Evolutionary conservation across 2,113 vertebrate genomes (phyloP), one percentile per base, ranked within the genome.

Genomic region (Poeciliopsis retropinna): DNA sequence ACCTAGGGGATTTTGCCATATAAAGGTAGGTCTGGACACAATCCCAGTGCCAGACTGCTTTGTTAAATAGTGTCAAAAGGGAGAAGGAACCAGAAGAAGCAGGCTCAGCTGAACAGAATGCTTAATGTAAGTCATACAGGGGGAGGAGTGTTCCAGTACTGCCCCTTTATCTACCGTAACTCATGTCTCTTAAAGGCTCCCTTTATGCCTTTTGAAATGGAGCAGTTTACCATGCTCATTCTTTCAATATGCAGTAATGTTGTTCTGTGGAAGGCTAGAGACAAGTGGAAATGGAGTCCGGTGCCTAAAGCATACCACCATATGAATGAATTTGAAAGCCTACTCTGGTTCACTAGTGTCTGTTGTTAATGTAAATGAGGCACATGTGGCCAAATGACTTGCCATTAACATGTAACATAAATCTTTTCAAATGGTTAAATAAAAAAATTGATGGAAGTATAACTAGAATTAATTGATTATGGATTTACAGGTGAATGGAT

Each of bases 321-420:
- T 30, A 19, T 41, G 15, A 72, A 72, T 62, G 27, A 29, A 61
- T 71, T 71, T 60, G 14, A 60, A 71, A 39, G n/a, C 57, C 32
- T 5, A 15, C 22, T 32, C 1, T 32, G 47, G 30, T 7, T 17
- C 17, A 12, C 47, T 70, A 30, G 19, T 25, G 47, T 57, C n/a
- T 57, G 44, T 32, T n/a, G 47, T 57, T 70, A 2, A 47, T 47
- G 51, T 57, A 69, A 54, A 69, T 44, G 17, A 17, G 29, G 11
- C 17, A 32, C 11, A 25, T 37, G 34, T 37, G 10, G 30, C 27
- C 4, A 25, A 54, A 5, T 31, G 51, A 13, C 31, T 70, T 15
- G 27, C 6, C 68, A 34, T 13, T 4, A 10, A 27, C 15, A 32
- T 69, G 47, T 25, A 19, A 12, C 30, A 68, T 28, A 22, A 30